Evolutionary conservation across 2,888 invertebrate genomes (phyloP), one percentile per base, ranked within the genome.

Genomic region (Eurois occulta): DNA sequence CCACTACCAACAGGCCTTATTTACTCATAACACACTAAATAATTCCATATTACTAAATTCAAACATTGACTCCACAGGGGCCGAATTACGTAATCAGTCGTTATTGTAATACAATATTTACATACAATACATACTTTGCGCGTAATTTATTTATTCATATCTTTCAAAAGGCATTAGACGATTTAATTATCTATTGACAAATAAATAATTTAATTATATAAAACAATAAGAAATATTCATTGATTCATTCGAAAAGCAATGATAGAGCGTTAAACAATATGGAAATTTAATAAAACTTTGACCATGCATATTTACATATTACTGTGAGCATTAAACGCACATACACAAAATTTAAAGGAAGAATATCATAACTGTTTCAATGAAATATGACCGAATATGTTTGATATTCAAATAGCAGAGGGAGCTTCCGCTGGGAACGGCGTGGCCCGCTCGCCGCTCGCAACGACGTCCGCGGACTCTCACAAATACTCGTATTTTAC

Each of bases 351-450:
- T 87, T 89, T 92, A 91, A 90, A 95, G 96, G 95, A 95, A 95
- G 94, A 95, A 96, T 95, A 96, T 96, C 95, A 96, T 96, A 96
- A 96, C 95, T 94, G 95, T 95, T 94, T 88, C 89, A 91, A 96
- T 96, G 95, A 96, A 94, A 94, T 96, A 96, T 96, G 93, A 94
- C 94, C 94, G 89, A 95, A 93, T 94, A 94, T 93, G 92, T 96
- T 96, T 96, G 95, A 95, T 96, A 96, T 96, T 96, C 96, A 96
- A 95, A 96, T 95, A 91, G 93, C 91, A 92, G 90, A 92, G 92
- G 94, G 94, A 93, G 92, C 95, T 95, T 96, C 96, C 96, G 96
- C 93, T 94, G 95, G 94, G 95, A 95, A 93, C 93, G 89, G 89
- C 84, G 81, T 68, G 73, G 64, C 80, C 35, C 72, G 75, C 76